Conservation (phyloP, 2,888 invertebrate genomes). For the Eupithecia insigniata region DNA sequence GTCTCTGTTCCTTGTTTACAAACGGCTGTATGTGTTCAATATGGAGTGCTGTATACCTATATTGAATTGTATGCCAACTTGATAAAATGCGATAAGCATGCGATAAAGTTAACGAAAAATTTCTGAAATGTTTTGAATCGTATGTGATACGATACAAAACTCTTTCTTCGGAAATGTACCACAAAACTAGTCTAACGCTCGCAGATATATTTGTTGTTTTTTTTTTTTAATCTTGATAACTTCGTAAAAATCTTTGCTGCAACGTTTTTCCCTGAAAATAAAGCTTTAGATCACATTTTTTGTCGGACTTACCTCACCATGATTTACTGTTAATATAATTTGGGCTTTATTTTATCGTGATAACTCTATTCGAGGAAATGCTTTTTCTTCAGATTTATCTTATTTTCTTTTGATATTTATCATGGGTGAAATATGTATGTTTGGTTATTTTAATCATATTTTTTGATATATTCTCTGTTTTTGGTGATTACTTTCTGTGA, state of each 20-base stretch:
- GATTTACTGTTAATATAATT: conserved; percentile 25
- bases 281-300: conserved; percentile 12
- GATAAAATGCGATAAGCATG: not conserved
- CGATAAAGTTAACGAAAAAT: not conserved
- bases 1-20: not conserved
- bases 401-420: conserved; percentile 20
- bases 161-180: not conserved
- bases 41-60: not conserved
- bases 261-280: conserved; percentile 1
- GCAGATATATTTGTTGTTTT: not conserved
- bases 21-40: not conserved
- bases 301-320: conserved; percentile 19
- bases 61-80: not conserved
- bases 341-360: conserved; percentile 10
- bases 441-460: conserved; percentile 18
- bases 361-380: conserved; percentile 19
- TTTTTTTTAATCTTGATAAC: not conserved
- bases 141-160: not conserved
- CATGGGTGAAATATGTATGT: conserved; percentile 15
- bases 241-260: not conserved
- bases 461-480: not conserved
- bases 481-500: conserved; percentile 9
- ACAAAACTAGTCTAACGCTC: not conserved
- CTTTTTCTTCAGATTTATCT: conserved; percentile 17
- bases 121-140: not conserved